Evolutionary conservation across 2,797 vertebrate genomes (phyloP).

Genomic region (Dicrostonyx torquatus): DNA sequence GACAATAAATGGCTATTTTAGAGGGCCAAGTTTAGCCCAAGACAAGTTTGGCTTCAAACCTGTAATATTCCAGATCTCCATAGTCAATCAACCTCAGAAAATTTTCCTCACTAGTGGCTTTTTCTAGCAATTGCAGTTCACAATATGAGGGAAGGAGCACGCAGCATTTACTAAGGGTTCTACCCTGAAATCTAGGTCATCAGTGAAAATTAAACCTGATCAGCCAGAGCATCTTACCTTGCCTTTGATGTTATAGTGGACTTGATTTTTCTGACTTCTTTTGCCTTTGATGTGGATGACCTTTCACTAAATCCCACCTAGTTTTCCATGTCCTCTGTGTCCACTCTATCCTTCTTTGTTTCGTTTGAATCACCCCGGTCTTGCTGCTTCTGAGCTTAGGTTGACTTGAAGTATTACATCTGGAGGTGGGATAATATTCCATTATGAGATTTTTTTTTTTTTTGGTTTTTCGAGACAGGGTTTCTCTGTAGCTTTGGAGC

Average conservation of each 20-base stretch:
- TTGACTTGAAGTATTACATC: neutral
- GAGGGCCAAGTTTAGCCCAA: neutral
- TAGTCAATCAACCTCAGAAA: neutral
- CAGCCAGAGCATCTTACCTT: neutral
- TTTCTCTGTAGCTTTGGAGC: too few relatives aligned
- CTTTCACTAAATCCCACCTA: neutral
- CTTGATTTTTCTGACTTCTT: neutral
- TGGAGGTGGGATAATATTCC: neutral
- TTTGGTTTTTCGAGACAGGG: too few relatives aligned
- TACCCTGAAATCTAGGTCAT: neutral
- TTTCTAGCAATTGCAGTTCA: neutral
- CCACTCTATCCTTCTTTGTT: neutral
- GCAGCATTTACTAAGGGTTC: neutral
- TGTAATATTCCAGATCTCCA: neutral
- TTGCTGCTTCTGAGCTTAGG: neutral
- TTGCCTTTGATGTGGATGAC: conserved; percentile 4
- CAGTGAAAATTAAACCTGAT: neutral
- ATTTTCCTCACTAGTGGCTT: neutral
- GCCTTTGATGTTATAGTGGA: neutral
- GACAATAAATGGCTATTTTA: neutral
- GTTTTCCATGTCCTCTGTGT: neutral
- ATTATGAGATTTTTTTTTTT: neutral
- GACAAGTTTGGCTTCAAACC: neutral
- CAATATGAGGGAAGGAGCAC: neutral
- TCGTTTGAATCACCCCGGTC: neutral